phyloP scores from a whole-genome alignment of 1,140 invertebrate species.

The Hyphantria cunea region DNA sequence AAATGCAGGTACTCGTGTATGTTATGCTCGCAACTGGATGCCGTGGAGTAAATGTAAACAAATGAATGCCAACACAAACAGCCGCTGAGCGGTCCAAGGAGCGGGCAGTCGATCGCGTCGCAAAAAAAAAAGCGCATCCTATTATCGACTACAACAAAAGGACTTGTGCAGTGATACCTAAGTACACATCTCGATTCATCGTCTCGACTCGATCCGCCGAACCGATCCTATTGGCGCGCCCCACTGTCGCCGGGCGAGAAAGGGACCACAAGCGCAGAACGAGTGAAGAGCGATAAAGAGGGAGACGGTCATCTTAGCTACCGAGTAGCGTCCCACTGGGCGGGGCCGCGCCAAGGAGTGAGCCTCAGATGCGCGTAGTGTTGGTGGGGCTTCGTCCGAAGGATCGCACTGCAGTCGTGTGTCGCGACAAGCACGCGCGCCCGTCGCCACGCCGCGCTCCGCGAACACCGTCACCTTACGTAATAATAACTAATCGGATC shows the following conservation, averaged over 20 bases:
- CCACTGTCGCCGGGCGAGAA: conserved; percentile 73
- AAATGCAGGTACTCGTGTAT: conserved; percentile 33
- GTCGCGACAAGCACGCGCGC: conserved; percentile 68
- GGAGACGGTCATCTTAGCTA: conserved; percentile 75
- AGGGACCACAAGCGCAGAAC: conserved; percentile 48
- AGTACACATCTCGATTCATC: conserved; percentile 81
- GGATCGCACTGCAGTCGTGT: conserved; percentile 79
- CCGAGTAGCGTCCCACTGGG: conserved; percentile 79
- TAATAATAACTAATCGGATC: conserved; percentile 69
- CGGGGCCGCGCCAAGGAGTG: conserved; percentile 77
- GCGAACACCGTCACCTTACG: conserved; percentile 62
- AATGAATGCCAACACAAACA: conserved; percentile 43
- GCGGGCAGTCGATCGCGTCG: conserved; percentile 67
- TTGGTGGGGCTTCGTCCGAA: conserved; percentile 72
- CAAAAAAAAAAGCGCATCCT: conserved; percentile 81
- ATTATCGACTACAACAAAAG: conserved; percentile 82
- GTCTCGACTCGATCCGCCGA: conserved; percentile 77
- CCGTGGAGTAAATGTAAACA: conserved; percentile 52
- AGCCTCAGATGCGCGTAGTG: conserved; percentile 76
- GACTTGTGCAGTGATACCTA: conserved; percentile 80
- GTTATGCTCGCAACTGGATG: conserved; percentile 24
- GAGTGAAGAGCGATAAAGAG: conserved; percentile 58
- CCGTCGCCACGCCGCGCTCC: conserved; percentile 52
- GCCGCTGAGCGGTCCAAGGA: conserved; percentile 42
- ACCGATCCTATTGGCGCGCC: conserved; percentile 79